phyloP scores from a whole-genome alignment of 2,113 vertebrate species.

The Poeciliopsis prolifica region DNA sequence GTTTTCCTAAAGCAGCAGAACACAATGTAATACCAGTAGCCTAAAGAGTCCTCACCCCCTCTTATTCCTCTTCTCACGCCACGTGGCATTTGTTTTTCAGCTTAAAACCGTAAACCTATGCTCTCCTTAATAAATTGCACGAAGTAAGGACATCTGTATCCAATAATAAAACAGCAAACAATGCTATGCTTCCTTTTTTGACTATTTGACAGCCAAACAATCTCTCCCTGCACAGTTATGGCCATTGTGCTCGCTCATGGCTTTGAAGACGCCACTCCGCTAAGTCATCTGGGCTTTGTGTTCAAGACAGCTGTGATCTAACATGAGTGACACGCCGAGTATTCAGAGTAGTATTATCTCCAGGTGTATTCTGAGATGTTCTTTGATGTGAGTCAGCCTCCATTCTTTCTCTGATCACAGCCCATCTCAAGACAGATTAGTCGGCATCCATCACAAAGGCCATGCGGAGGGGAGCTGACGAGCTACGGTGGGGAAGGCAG shows the following conservation, averaged over 20 bases:
- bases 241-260: conserved; percentile 25
- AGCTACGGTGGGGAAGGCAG: conserved; percentile 52
- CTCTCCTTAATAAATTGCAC: not conserved
- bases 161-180: conserved; percentile 12
- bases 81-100: not conserved
- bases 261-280: conserved; percentile 42
- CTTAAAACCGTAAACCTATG: not conserved
- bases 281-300: conserved; percentile 44
- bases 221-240: conserved; percentile 22
- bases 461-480: conserved; percentile 38
- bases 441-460: conserved; percentile 68
- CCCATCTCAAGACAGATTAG: conserved; percentile 72
- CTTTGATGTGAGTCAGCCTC: conserved; percentile 68
- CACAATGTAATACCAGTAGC: too few species aligned
- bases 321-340: conserved; percentile 55
- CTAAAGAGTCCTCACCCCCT: too few species aligned
- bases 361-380: conserved; percentile 70
- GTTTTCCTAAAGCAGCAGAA: too few species aligned
- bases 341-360: conserved; percentile 63
- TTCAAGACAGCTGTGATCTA: conserved; percentile 58
- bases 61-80: too few species aligned
- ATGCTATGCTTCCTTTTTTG: conserved; percentile 10
- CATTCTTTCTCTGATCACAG: conserved; percentile 69
- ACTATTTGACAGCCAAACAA: conserved; percentile 30
- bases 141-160: conserved; percentile 7